Evolutionary conservation across 2,888 invertebrate genomes (phyloP).

Genomic region (Psylliodes chrysocephalus): DNA sequence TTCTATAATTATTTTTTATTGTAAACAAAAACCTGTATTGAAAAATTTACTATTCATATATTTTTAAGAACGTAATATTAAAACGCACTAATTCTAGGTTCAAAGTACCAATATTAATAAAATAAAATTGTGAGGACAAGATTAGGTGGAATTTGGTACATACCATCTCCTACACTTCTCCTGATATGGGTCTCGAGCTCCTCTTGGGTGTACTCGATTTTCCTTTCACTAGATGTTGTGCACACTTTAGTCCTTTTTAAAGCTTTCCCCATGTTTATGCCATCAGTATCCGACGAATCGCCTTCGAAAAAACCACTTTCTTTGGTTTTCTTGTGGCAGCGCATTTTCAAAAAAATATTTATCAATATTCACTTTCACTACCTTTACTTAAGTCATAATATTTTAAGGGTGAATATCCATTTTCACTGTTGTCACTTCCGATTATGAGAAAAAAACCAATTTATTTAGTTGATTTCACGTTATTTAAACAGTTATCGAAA

Average conservation of each 20-base stretch:
- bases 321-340: constrained; percentile 67
- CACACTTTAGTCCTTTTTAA: constrained; percentile 62
- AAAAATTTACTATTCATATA: too few species aligned
- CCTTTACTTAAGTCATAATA: constrained; percentile 30
- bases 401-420: constrained; percentile 14
- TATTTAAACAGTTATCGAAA: constrained; percentile 49
- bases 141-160: constrained; percentile 1
- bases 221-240: constrained; percentile 58
- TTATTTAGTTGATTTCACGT: constrained; percentile 41
- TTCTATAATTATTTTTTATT: too few species aligned
- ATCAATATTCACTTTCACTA: constrained; percentile 23
- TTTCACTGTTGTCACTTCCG: constrained; percentile 22
- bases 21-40: too few species aligned
- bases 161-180: constrained; percentile 41
- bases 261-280: constrained; percentile 66
- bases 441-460: constrained; percentile 32
- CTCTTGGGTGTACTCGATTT: constrained; percentile 58
- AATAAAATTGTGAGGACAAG: not conserved
- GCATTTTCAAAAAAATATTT: constrained; percentile 55
- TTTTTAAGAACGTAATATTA: too few species aligned
- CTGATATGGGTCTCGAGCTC: constrained; percentile 57
- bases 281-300: constrained; percentile 71
- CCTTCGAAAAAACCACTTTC: constrained; percentile 89
- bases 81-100: constrained; percentile 2
- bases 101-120: constrained; percentile 3